Percentiles rank a stretch among this genome's conserved stretches.
These are phyloP conservation scores for Yasuhikotakia modesta DNA, from an alignment of 2,797 vertebrate genomes.

Conservation along the genomic window DNA sequence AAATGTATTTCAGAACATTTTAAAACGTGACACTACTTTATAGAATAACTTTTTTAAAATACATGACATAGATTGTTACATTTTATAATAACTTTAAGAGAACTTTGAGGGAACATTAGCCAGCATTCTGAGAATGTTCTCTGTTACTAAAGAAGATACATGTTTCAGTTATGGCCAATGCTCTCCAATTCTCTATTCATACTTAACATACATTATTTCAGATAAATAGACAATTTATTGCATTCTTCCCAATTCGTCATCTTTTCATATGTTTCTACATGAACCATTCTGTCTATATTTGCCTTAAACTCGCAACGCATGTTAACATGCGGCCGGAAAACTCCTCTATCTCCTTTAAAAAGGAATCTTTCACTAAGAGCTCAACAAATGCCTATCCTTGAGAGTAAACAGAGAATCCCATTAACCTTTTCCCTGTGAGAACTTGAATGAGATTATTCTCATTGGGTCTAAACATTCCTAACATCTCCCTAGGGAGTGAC, in stretches of 20 bases:
- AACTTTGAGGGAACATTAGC: too few species aligned
- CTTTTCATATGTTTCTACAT: constrained; percentile 21
- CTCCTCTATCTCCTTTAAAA: constrained; percentile 41
- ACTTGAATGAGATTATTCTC: constrained; percentile 70
- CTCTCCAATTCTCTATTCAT: constrained; percentile 29
- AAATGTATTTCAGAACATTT: too few species aligned
- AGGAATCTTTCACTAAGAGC: constrained; percentile 51
- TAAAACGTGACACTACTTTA: too few species aligned
- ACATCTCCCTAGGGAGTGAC: constrained; percentile 61
- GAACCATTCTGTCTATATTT: constrained; percentile 24
- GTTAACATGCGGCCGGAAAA: constrained; percentile 22
- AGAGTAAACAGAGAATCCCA: constrained; percentile 57
- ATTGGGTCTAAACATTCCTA: constrained; percentile 72
- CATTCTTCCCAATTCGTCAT: constrained; percentile 20
- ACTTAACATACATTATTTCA: constrained; percentile 11
- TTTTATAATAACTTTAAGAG: too few species aligned
- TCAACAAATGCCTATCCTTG: constrained; percentile 47
- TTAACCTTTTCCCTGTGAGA: constrained; percentile 61
- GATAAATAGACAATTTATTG: constrained; percentile 5
- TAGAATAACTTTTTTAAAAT: too few species aligned
- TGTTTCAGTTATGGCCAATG: constrained; percentile 29
- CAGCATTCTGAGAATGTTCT: too few species aligned
- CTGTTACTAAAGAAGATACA: constrained; percentile 32
- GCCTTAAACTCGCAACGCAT: constrained; percentile 20
- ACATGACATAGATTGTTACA: too few species aligned